Base-by-base conservation (phyloP, 1,140 invertebrate genomes). In the Theocolax elegans region DNA sequence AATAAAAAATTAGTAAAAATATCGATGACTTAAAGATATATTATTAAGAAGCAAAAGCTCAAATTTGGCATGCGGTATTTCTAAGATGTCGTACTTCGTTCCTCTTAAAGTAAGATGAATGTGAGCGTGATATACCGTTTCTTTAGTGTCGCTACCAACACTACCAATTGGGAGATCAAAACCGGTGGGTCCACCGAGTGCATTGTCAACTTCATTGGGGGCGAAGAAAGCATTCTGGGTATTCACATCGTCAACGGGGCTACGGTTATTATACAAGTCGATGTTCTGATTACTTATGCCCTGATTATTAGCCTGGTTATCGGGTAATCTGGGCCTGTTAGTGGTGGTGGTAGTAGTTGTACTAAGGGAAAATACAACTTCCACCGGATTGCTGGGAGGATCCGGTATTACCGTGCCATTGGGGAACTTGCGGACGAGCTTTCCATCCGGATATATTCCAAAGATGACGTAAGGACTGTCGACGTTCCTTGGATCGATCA, bases 371-470 rank as follows among this genome's bases (percentile, higher is more conserved):
- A 85, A 86, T 63, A 86, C 83, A 79, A 85, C 80, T 77, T 86
- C 84, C 49, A 85, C 82, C 67, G 85, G 82, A 73, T 78, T 84
- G 80, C 86, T 88, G 80, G 87, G 87, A 83, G 83, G 89, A 81
- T 89, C 89, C 83, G 90, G 90, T 84, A 92, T 89, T 84, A 90
- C 81, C 77, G 91, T 91, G 83, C 91, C 91, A 77, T 92, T 92
- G 48, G 90, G 91, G 77, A 90, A 92, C 81, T 90, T 92, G 79
- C 90, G 88, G 76, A 92, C 89, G 81, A 92, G 83, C 79, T 89
- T 91, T 79, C 91, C 91, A 86, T 92, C 91, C 74, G 91, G 90
- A 80, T 89, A 89, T 74, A 92, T 88, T 80, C 91, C 91, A 77
- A 91, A 90, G 81, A 92, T 88, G 72, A 92, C 88, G 80, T 89